A percentile compares a stretch with the other conserved stretches of the same genome.
Conservation (phyloP, 2,888 invertebrate genomes). For the Allolobophora icterica region DNA sequence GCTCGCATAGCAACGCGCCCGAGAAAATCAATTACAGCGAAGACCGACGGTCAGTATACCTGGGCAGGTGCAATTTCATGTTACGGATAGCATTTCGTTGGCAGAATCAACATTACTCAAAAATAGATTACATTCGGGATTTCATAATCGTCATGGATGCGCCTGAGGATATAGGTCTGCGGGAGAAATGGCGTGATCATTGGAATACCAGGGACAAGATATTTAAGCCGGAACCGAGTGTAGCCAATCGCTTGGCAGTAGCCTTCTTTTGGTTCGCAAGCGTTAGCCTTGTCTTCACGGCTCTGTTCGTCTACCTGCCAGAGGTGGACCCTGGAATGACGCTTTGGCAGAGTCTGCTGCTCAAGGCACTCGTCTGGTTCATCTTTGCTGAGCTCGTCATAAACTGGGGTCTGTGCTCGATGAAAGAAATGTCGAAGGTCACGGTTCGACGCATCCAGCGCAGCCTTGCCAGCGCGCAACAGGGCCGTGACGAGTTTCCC, state of each 20-base stretch:
- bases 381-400: constrained; percentile 22
- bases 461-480: background rate
- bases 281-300: constrained; percentile 6
- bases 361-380: constrained; percentile 26
- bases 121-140: constrained; percentile 28
- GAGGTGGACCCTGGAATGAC: background rate
- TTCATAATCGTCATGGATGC: constrained; percentile 35
- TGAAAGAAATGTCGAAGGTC: background rate
- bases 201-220: constrained; percentile 34
- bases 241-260: constrained; percentile 30
- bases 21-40: background rate
- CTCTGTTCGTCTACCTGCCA: constrained; percentile 24
- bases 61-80: background rate
- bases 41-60: background rate
- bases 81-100: background rate
- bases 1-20: background rate
- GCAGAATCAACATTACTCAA: background rate
- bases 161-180: constrained; percentile 25
- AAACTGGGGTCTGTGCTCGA: constrained; percentile 33
- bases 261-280: constrained; percentile 15
- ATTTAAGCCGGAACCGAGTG: background rate
- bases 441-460: constrained; percentile 6
- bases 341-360: background rate
- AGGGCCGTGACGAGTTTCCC: background rate
- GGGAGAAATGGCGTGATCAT: constrained; percentile 36